Evolutionary conservation across 2,113 vertebrate species (phyloP).

Genomic region (Apeltes quadracus): DNA sequence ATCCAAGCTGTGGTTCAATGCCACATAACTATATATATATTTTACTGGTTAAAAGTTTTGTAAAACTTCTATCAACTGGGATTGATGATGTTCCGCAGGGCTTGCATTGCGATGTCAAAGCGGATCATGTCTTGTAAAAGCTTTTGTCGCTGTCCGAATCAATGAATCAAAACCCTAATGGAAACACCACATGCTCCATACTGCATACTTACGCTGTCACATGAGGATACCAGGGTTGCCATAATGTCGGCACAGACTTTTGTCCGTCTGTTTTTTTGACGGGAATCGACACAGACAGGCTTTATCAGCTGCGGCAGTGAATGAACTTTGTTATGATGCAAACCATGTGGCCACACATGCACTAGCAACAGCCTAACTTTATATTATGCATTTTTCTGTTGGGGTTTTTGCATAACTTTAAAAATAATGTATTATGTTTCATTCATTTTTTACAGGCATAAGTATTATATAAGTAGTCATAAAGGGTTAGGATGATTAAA

Average conservation of each 20-base stretch:
- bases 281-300: neutral
- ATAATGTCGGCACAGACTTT: neutral
- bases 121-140: neutral
- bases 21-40: neutral
- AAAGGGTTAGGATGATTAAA: neutral
- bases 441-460: neutral
- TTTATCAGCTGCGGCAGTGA: neutral
- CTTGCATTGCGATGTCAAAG: neutral
- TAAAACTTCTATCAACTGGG: neutral
- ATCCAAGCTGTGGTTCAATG: neutral
- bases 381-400: neutral
- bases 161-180: conserved; percentile 19
- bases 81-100: neutral
- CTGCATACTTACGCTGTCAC: conserved; percentile 4
- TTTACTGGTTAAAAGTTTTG: neutral
- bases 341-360: neutral
- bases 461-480: no score
- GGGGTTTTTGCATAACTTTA: neutral
- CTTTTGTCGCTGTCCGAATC: neutral
- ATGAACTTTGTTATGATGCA: neutral
- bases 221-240: conserved; percentile 1
- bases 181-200: conserved; percentile 21
- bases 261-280: neutral
- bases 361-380: neutral
- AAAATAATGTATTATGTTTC: neutral